Conservation (phyloP, 2,888 invertebrate species). For the Caenorhabditis panamensis region DNA sequence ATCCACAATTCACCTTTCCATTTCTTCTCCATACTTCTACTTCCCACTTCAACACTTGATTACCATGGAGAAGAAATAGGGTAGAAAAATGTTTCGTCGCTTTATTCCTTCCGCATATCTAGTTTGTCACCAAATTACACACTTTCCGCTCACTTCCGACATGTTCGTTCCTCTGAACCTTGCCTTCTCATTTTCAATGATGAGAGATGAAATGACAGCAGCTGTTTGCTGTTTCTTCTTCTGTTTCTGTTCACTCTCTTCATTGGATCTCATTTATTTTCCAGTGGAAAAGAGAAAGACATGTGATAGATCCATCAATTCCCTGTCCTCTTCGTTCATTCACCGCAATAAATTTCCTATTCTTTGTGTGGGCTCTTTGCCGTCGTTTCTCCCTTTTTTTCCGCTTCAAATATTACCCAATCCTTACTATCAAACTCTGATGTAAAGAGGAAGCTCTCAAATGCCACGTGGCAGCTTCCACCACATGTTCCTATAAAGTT, state of each 20-base stretch:
- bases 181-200: not conserved
- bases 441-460: too few species aligned
- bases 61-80: not conserved
- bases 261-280: not conserved
- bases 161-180: constrained; percentile 28
- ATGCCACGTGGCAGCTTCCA: too few species aligned
- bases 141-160: constrained; percentile 25
- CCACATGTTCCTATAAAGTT: not conserved
- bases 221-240: constrained; percentile 32
- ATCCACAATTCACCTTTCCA: not conserved
- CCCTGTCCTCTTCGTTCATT: constrained; percentile 17
- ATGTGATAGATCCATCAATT: constrained; percentile 39
- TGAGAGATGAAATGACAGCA: constrained; percentile 9
- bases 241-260: not conserved
- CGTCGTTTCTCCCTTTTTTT: constrained; percentile 6
- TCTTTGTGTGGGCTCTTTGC: not conserved
- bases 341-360: constrained; percentile 37
- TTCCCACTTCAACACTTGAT: constrained; percentile 1
- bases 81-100: not conserved
- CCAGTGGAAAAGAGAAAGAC: not conserved
- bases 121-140: not conserved
- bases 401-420: too few species aligned
- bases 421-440: too few species aligned
- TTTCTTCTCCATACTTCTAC: not conserved
- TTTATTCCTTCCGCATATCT: not conserved